Percentiles rank a stretch among this genome's conserved stretches.
Evolutionary conservation across 2,797 vertebrate genomes (phyloP).

Genomic region (Enteromius radiatus): DNA sequence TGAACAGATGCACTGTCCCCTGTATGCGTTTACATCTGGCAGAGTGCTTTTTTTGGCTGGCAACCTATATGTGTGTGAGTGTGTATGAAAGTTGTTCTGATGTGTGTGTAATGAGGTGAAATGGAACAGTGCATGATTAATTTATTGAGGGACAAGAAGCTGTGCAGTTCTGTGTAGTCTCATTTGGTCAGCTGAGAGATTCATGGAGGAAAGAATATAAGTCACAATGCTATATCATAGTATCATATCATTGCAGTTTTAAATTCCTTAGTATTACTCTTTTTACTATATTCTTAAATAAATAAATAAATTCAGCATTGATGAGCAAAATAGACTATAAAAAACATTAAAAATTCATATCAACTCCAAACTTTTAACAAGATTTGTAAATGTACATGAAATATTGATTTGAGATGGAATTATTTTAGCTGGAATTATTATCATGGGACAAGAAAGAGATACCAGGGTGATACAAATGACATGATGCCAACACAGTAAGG

Average conservation of each 20-base stretch:
- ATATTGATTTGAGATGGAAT: neutral
- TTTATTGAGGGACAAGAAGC: constrained; percentile 12
- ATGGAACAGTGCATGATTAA: neutral
- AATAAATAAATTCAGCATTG: neutral
- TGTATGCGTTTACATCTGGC: constrained; percentile 1
- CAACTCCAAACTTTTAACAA: neutral
- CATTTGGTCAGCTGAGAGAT: constrained; percentile 8
- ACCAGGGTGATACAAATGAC: neutral
- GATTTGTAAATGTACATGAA: neutral
- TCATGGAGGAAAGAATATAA: neutral
- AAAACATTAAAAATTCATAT: neutral
- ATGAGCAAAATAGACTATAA: neutral
- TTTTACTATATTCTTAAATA: neutral
- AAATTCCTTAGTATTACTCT: neutral
- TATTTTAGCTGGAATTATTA: neutral
- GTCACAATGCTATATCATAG: neutral
- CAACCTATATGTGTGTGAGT: constrained; percentile 13
- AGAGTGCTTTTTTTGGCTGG: constrained; percentile 6
- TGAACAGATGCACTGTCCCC: constrained; percentile 23
- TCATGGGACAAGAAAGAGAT: neutral
- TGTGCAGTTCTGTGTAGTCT: neutral
- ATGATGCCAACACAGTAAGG: neutral
- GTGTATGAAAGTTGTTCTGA: neutral
- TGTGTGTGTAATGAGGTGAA: neutral
- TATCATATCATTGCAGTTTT: neutral